These are phyloP conservation scores for Leucophenga varia DNA, from an alignment of 1,140 invertebrate species.

Conservation along the genomic window DNA sequence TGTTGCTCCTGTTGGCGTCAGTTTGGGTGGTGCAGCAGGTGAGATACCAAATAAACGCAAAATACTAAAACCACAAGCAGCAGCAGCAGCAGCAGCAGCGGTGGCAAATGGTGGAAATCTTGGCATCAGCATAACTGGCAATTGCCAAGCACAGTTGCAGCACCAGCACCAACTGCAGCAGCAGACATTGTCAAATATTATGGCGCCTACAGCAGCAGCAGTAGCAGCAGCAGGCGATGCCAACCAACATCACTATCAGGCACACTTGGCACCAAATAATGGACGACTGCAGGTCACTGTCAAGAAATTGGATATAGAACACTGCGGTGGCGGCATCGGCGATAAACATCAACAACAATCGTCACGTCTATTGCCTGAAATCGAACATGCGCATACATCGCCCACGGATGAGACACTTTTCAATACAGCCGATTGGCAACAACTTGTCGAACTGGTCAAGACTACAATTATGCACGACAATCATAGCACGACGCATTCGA, in stretches of 20 bases:
- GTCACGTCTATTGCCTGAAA: constrained; percentile 33
- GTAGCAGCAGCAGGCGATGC: constrained; percentile 20
- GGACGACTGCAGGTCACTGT: constrained; percentile 1
- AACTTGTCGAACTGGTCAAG: constrained; percentile 39
- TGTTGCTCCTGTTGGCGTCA: background rate
- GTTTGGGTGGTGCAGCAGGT: background rate
- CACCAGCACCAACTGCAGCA: constrained; percentile 10
- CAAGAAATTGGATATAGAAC: constrained; percentile 12
- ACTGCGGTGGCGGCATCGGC: too few relatives aligned
- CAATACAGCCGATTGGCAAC: constrained; percentile 39
- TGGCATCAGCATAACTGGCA: background rate
- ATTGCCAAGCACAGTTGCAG: background rate
- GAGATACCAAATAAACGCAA: background rate
- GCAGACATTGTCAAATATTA: constrained; percentile 25
- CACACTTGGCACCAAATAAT: background rate
- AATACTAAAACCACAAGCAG: background rate
- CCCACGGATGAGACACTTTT: constrained; percentile 29
- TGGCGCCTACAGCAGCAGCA: constrained; percentile 30
- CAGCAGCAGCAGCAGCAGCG: background rate
- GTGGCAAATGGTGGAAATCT: background rate
- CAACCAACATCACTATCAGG: constrained; percentile 9
- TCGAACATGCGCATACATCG: constrained; percentile 33
- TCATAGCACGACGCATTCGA: too few relatives aligned
- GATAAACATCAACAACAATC: background rate
- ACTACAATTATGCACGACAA: constrained; percentile 35